Evolutionary conservation across 2,113 vertebrate genomes (phyloP).

Genomic region (Cisticola juncidis): DNA sequence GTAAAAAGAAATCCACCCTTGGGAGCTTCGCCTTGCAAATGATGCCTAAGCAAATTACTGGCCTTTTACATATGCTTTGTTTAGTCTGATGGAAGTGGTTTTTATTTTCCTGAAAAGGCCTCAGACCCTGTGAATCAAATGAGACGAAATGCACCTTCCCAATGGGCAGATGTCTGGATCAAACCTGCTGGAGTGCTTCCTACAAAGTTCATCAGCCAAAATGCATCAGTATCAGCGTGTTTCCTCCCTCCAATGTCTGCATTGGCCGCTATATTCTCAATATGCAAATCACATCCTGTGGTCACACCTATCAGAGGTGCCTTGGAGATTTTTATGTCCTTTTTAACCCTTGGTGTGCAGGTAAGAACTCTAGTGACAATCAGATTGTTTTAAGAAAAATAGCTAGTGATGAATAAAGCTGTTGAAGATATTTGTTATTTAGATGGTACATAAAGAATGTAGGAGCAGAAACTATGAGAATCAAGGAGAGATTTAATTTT

Average conservation of each 20-base stretch:
- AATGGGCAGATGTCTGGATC: conserved; percentile 37
- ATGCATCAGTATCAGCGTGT: conserved; percentile 22
- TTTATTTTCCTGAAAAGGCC: conserved; percentile 41
- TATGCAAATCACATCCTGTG: conserved; percentile 34
- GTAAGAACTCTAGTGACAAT: neutral
- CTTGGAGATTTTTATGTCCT: conserved; percentile 53
- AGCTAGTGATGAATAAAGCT: neutral
- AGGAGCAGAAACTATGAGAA: neutral
- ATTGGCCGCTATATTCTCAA: conserved; percentile 58
- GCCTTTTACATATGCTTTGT: conserved; percentile 16
- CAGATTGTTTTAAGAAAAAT: neutral
- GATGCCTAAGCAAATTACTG: neutral
- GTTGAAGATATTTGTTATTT: neutral
- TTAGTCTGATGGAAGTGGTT: conserved; percentile 4
- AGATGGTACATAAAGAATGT: neutral
- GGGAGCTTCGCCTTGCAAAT: conserved; percentile 14
- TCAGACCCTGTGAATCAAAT: conserved; percentile 53
- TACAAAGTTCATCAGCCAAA: conserved; percentile 25
- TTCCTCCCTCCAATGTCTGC: conserved; percentile 10
- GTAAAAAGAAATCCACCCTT: neutral
- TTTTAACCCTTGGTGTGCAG: conserved; percentile 61
- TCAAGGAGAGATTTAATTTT: neutral
- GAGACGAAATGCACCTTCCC: conserved; percentile 35
- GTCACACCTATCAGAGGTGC: neutral
- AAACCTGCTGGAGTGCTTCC: conserved; percentile 44